These are phyloP conservation scores for Drosophila pachea DNA, from an alignment of 1,140 invertebrate genomes.

Conservation along the genomic window DNA sequence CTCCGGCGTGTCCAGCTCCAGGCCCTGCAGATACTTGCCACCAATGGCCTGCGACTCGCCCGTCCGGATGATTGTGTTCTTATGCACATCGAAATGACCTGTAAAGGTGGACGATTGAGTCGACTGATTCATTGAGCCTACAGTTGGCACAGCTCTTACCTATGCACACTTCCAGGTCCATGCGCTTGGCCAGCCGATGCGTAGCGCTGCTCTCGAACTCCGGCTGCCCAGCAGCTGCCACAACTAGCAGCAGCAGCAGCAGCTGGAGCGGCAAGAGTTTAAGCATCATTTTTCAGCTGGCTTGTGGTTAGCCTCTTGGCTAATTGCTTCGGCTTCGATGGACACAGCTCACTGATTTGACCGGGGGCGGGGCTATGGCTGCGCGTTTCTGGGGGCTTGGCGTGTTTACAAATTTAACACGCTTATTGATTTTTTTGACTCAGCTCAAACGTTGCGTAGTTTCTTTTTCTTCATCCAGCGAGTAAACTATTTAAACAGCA, in stretches of 20 bases:
- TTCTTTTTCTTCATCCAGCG: background rate
- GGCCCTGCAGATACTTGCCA: conserved; percentile 92
- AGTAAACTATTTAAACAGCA: background rate
- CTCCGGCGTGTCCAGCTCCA: conserved; percentile 87
- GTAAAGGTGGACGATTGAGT: background rate
- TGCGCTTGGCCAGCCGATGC: conserved; percentile 69
- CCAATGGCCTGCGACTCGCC: conserved; percentile 92
- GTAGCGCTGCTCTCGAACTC: conserved; percentile 42
- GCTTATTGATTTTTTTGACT: conserved; percentile 66
- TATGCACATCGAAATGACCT: conserved; percentile 90
- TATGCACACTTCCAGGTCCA: conserved; percentile 75
- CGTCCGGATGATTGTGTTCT: conserved; percentile 93
- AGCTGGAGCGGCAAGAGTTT: conserved; percentile 24
- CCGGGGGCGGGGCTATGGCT: conserved; percentile 10
- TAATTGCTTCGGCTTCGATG: conserved; percentile 37
- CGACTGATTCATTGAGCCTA: background rate
- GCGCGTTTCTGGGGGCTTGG: conserved; percentile 53
- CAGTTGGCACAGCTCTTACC: conserved; percentile 42
- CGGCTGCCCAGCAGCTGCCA: conserved; percentile 49
- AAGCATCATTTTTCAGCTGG: conserved; percentile 40
- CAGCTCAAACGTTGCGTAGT: conserved; percentile 13
- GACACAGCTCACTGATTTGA: conserved; percentile 46
- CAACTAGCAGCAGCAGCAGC: conserved; percentile 27
- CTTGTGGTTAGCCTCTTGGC: conserved; percentile 34
- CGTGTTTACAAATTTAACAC: conserved; percentile 73